Percentiles rank a stretch among this genome's conserved stretches.
Conservation (phyloP, 2,113 vertebrate species). For the Phylloscopus trochilus region DNA sequence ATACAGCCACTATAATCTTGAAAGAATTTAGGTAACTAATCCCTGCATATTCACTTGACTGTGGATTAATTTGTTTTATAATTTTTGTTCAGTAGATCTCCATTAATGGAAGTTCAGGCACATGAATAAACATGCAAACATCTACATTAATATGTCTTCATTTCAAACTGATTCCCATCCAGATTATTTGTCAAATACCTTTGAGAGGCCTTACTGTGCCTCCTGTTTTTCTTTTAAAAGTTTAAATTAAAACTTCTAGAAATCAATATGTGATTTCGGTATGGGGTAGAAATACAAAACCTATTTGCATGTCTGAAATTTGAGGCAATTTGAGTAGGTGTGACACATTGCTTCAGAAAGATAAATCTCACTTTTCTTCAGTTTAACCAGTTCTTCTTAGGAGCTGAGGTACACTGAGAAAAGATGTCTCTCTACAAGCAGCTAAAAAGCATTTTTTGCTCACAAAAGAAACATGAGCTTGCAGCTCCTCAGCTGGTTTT, state of each 20-base stretch:
- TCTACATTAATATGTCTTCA: not conserved
- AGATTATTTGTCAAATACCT: not conserved
- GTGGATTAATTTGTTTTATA: not conserved
- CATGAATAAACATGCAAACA: not conserved
- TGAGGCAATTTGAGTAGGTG: not conserved
- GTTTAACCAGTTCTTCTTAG: not conserved
- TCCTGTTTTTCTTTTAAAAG: not conserved
- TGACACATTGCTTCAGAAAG: not conserved
- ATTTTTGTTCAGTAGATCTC: not conserved
- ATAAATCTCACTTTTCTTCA: not conserved
- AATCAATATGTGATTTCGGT: not conserved
- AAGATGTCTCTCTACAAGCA: not conserved
- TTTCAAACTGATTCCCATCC: not conserved
- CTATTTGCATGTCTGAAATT: not conserved
- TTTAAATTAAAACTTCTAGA: not conserved
- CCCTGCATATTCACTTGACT: not conserved
- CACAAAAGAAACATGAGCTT: not conserved
- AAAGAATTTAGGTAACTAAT: not conserved
- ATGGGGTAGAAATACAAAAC: not conserved
- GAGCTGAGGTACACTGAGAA: not conserved
- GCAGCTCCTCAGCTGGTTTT: not conserved
- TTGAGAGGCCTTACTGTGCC: not conserved
- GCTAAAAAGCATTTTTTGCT: not conserved
- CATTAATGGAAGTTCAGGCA: not conserved
- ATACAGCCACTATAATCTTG: not conserved